These are phyloP conservation scores for Bradysia coprophila DNA, from an alignment of 1,140 invertebrate genomes.

Conservation along the genomic window DNA sequence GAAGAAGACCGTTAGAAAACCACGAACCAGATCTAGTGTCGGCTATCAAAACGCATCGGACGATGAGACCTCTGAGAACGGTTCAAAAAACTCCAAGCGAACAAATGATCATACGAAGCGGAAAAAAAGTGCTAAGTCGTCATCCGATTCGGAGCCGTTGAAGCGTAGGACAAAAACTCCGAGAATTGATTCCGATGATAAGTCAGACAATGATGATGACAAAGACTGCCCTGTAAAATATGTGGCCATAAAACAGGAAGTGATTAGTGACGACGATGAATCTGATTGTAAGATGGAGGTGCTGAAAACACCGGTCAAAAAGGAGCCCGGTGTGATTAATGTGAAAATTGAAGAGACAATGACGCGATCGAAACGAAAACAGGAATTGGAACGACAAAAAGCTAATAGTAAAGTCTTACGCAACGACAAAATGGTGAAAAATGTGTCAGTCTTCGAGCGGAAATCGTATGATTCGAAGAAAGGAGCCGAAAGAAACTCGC, in stretches of 20 bases:
- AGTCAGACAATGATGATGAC: not conserved
- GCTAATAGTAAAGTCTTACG: conserved; percentile 22
- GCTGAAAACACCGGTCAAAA: no score
- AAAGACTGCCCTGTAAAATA: not conserved
- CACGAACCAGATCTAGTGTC: conserved; percentile 1
- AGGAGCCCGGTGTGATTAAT: no score
- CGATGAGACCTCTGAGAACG: not conserved
- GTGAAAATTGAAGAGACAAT: conserved; percentile 13
- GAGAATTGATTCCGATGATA: not conserved
- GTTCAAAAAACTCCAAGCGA: not conserved
- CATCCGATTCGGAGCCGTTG: conserved; percentile 1
- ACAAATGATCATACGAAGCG: not conserved
- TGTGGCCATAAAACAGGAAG: no score
- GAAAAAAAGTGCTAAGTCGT: not conserved
- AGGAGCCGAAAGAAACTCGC: not conserved
- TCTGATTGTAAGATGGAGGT: no score
- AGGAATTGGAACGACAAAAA: conserved; percentile 16
- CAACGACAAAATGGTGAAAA: conserved; percentile 20
- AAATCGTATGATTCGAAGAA: conserved; percentile 3
- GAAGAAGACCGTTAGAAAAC: conserved; percentile 15
- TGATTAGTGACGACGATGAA: no score
- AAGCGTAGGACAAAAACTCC: not conserved
- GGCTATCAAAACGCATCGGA: not conserved
- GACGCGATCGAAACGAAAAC: conserved; percentile 21
- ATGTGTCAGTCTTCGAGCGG: not conserved